These are phyloP conservation scores for Galago senegalensis DNA, from an alignment of 2,797 vertebrate genomes.

Conservation along the genomic window DNA sequence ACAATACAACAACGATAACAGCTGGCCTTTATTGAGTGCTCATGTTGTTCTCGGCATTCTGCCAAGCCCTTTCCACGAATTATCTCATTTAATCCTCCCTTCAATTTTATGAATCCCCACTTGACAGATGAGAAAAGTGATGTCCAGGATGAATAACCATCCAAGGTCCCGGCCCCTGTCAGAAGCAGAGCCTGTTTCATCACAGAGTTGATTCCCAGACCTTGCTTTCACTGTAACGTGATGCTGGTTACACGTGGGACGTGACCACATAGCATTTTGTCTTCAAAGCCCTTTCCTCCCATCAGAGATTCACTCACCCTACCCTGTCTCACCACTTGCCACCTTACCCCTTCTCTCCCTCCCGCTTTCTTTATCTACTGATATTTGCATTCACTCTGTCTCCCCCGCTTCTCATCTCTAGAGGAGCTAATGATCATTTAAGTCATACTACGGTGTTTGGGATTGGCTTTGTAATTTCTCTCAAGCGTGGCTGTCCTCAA, in stretches of 20 bases:
- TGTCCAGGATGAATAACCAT: neutral
- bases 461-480: neutral
- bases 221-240: neutral
- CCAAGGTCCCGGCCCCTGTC: neutral
- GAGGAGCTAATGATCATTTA: neutral
- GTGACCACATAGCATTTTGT: neutral
- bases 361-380: neutral
- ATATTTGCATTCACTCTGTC: neutral
- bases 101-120: neutral
- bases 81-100: slow-evolving; percentile 11
- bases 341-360: neutral
- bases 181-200: neutral
- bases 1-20: neutral
- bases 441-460: neutral
- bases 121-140: slow-evolving; percentile 21
- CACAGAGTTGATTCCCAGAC: neutral
- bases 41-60: neutral
- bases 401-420: neutral
- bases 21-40: neutral
- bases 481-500: neutral
- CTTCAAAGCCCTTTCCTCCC: neutral
- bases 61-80: neutral
- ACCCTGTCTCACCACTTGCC: neutral
- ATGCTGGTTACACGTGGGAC: neutral
- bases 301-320: neutral